Base-by-base conservation (phyloP, 2,797 vertebrate species). In the Crenuchus spilurus region DNA sequence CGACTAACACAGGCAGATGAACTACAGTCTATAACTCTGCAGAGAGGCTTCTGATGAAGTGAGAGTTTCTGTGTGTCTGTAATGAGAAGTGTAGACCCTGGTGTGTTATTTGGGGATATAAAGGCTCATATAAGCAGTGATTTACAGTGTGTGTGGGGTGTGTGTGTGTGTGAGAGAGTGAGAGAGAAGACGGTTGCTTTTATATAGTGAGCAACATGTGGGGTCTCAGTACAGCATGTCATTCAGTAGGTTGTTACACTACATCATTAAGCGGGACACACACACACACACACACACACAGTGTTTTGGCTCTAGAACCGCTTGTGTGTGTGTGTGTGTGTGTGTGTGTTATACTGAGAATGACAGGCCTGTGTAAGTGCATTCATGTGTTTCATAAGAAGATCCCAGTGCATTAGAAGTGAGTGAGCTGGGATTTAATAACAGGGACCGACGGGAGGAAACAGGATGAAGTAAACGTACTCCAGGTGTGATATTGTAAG, bases 141-240 rank as follows among this genome's bases (percentile, higher is more conserved):
- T 33, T 31, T n/a, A 57, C 10, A 5, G 14, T 31, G 52, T 73
- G 76, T 80, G 70, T 28, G 41, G n/a, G n/a, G n/a, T n/a, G n/a
- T n/a, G n/a, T n/a, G n/a, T n/a, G n/a, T n/a, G n/a, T n/a, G n/a
- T n/a, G n/a, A n/a, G n/a, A n/a, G n/a, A n/a, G n/a, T n/a, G n/a
- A n/a, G n/a, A n/a, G n/a, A 70, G 33, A 3, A 35, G 33, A 35
- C 3, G 33, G 3, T 35, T 35, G 33, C 3, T 41, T 61, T 57
- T 71, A 13, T 62, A 33, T 11, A 49, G 46, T 71, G 67, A 37
- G 31, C 51, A 58, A 6, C 52, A 58, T 58, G 30, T 58, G 54
- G 31, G 54, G 30, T 58, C 54, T 58, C 16, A 8, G 18, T 33
- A n/a, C 16, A 35, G 16, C 54, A 20, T 58, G 30, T 58, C 30